Evolutionary conservation across 2,888 invertebrate genomes (phyloP).

Genomic region (Metellina segmentata): DNA sequence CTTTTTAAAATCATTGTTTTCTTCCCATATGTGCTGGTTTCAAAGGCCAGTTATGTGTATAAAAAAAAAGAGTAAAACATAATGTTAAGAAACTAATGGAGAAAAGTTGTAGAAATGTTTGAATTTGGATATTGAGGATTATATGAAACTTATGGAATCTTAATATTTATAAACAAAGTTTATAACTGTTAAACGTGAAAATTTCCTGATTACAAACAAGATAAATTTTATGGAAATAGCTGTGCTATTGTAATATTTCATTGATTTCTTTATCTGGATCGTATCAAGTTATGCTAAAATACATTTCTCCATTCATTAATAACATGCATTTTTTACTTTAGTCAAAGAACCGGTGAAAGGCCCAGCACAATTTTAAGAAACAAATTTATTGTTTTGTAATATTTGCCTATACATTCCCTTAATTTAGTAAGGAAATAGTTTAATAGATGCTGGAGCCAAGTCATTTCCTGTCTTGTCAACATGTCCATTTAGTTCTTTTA

Average conservation of each 20-base stretch:
- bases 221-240: neutral
- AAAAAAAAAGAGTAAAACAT: neutral
- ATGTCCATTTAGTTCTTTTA: constrained; percentile 3
- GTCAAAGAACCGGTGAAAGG: constrained; percentile 43
- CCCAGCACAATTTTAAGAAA: neutral
- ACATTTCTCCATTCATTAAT: neutral
- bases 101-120: neutral
- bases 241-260: neutral
- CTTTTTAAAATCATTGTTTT: neutral
- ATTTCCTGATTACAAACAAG: neutral
- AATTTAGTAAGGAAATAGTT: constrained; percentile 7
- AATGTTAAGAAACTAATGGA: neutral
- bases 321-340: neutral
- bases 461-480: constrained; percentile 24
- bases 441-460: constrained; percentile 11
- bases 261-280: neutral
- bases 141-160: neutral
- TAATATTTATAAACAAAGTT: constrained; percentile 8
- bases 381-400: neutral
- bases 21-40: neutral
- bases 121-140: neutral
- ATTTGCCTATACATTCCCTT: constrained; percentile 8
- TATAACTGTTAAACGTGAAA: constrained; percentile 22
- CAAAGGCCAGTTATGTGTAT: neutral
- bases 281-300: neutral